Base-by-base conservation (phyloP, 1,140 invertebrate species). In the Harlomillsia oculata region DNA sequence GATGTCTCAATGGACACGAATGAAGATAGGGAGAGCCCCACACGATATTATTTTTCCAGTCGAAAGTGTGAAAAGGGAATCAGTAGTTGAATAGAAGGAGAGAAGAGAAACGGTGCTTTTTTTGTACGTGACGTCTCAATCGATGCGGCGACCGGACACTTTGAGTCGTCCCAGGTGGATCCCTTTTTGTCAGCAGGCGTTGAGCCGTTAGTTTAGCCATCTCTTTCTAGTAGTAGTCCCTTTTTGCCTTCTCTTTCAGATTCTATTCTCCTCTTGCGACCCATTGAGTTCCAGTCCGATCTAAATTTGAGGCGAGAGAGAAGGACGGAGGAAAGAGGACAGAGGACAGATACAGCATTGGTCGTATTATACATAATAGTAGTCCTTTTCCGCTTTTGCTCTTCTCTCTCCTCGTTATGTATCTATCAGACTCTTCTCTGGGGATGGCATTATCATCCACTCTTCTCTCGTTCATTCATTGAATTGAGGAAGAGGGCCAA, bases 151-250 rank as follows among this genome's bases (percentile, higher is more conserved):
- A 41, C 21, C 53, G 62, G 63, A 64, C 63, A 64, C 54, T 64
- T 64, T 64, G 63, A 64, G 61, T 58, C 53, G 63, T 60, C 56
- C 54, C 58, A 60, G 63, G 63, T 60, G 56, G 56, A 60, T 57
- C 58, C 44, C 53, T 56, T 53, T 64, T 64, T 61, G 58, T 64
- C 41, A 49, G 39, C 43, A 64, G 59, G 59, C 63, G 63, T 64
- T 57, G 63, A 61, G 36, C 63, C 59, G 59, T 62, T 59, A 62
- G 45, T 30, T 48, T 32, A 48, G 36, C n/a, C 36, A 39, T 39
- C n/a, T n/a, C n/a, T n/a, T n/a, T n/a, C n/a, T n/a, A n/a, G 37
- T 13, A 23, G 21, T 23, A 0, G n/a, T 16, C 21, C 43, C 43
- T 16, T 30, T 30, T 48, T 48, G 45, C 36, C 45, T 48, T 32